Percentiles rank a stretch among this genome's conserved stretches.
phyloP scores from a whole-genome alignment of 2,797 vertebrate genomes.

The Synaphobranchus kaupii region DNA sequence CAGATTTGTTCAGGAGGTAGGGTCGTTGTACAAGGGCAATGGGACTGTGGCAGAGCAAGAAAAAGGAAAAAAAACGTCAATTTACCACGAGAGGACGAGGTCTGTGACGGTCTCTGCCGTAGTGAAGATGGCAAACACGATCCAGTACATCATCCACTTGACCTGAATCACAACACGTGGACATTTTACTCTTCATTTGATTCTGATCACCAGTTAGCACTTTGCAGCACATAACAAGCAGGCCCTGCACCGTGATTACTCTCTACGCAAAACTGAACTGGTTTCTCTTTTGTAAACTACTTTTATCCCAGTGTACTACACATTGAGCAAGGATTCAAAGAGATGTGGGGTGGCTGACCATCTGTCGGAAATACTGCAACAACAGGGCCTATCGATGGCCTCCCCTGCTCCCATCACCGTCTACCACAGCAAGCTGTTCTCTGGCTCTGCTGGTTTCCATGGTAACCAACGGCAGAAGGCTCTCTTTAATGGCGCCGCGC shows the following conservation, averaged over 20 bases:
- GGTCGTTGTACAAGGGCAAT: background rate
- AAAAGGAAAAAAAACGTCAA: constrained; percentile 21
- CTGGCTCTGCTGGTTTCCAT: constrained; percentile 61
- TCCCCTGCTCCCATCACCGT: constrained; percentile 25
- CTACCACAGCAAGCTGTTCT: constrained; percentile 47
- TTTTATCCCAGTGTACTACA: background rate
- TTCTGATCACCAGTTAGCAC: background rate
- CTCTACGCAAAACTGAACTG: background rate
- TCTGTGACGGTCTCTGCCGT: constrained; percentile 97
- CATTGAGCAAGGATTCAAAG: background rate
- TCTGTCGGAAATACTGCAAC: constrained; percentile 35
- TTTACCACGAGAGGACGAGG: constrained; percentile 94
- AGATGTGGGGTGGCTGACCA: background rate
- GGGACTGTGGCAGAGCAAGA: background rate
- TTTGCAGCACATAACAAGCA: background rate
- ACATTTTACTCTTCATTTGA: background rate
- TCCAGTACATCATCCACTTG: constrained; percentile 99
- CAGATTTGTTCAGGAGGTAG: background rate
- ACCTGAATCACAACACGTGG: constrained; percentile 71
- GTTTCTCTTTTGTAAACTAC: background rate
- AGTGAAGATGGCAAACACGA: constrained; percentile 96
- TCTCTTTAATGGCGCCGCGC: background rate
- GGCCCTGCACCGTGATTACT: background rate
- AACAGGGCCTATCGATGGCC: constrained; percentile 59
- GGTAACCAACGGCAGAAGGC: constrained; percentile 51